These are phyloP conservation scores for Pantherophis alleghaniensis DNA, from an alignment of 2,797 vertebrate species.

Conservation along the genomic window DNA sequence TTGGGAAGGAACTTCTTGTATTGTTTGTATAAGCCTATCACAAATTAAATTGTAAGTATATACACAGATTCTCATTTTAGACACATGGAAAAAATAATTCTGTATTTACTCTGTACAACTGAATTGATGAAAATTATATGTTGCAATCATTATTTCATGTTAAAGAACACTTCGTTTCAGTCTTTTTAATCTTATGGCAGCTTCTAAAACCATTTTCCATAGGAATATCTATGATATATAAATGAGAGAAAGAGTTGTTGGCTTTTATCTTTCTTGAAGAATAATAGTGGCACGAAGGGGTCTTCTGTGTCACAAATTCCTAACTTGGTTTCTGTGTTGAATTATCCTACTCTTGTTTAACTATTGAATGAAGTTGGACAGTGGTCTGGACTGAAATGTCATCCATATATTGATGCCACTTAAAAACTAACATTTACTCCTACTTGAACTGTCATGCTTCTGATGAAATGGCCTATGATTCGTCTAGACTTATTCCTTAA, in stretches of 20 bases:
- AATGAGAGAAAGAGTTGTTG: background rate
- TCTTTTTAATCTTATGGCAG: background rate
- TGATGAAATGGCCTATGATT: too few species aligned
- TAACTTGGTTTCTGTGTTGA: background rate
- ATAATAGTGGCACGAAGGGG: background rate
- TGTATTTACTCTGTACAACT: too few species aligned
- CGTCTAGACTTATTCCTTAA: too few species aligned
- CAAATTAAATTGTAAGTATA: background rate
- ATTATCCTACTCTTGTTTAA: background rate
- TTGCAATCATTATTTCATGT: background rate
- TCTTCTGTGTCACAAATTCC: background rate
- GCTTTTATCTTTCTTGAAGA: background rate
- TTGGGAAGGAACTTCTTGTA: background rate
- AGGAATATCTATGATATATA: background rate
- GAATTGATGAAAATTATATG: background rate
- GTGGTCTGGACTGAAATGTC: too few species aligned
- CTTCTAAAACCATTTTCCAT: background rate
- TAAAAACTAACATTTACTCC: too few species aligned
- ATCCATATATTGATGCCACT: too few species aligned
- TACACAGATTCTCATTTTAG: background rate
- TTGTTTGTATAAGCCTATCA: background rate
- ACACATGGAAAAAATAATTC: too few species aligned
- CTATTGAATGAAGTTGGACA: background rate
- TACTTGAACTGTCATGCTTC: too few species aligned
- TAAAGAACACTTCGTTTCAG: background rate